Conservation (phyloP, 2,888 invertebrate genomes). For the Amiota communis region DNA sequence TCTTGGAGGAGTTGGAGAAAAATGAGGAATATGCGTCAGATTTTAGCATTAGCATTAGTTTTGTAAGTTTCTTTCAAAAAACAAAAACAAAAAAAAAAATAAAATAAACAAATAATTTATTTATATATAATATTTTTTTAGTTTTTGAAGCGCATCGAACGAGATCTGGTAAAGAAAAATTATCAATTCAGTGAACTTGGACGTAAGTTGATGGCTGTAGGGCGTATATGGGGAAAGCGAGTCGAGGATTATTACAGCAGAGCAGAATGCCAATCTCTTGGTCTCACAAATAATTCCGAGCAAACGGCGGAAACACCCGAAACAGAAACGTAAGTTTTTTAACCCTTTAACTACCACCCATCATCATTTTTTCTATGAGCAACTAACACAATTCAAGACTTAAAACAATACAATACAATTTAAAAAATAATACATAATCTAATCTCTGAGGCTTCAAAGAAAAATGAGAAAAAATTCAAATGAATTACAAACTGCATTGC, state of each 20-base stretch:
- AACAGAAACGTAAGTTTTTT: slow-evolving; percentile 1
- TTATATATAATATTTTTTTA: slow-evolving; percentile 6
- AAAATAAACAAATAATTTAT: neutral
- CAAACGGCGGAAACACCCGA: neutral
- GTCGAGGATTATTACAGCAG: neutral
- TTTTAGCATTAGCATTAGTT: slow-evolving; percentile 51
- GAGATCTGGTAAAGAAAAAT: neutral
- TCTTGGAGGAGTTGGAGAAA: slow-evolving; percentile 67
- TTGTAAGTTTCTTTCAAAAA: slow-evolving; percentile 58
- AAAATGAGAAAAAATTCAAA: no score
- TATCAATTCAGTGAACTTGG: slow-evolving; percentile 29
- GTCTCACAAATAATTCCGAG: no score
- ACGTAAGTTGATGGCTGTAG: slow-evolving; percentile 39
- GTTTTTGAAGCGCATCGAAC: neutral
- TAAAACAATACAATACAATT: no score
- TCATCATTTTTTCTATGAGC: no score
- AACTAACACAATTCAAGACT: no score
- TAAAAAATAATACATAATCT: no score
- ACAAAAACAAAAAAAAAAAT: no score
- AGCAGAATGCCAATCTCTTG: neutral
- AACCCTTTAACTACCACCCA: no score
- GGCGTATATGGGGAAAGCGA: slow-evolving; percentile 1
- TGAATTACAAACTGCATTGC: no score
- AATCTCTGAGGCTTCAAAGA: no score
- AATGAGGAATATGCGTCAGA: slow-evolving; percentile 65